Base-by-base conservation (phyloP, 2,797 vertebrate genomes). In the Sternarchorhynchus goeldii region DNA sequence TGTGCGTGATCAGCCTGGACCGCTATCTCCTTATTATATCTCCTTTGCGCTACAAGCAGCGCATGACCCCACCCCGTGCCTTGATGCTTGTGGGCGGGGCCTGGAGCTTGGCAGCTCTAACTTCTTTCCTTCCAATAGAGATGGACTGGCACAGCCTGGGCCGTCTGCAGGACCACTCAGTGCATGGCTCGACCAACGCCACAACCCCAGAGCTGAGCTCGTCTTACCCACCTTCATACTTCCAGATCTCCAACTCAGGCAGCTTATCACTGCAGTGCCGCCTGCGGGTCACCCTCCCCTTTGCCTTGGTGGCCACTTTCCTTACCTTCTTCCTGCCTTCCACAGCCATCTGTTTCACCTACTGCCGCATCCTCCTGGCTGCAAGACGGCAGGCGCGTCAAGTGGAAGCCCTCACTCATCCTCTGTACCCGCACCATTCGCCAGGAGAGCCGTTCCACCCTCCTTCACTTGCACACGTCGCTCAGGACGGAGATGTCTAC, bases 251-350 rank as follows among this genome's bases (percentile, higher is more conserved):
- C 0, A 85, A 87, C 2, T 84, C 45, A 0, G 87, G 82, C 20
- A 92, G 90, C 0, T 85, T 88, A 12, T 87, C 92, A 34, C 92
- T 91, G 6, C 95, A 99, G 89, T 99, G 97, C 79, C 93, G 95
- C 59, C 92, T 97, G 71, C 88, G 90, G 84, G 95, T 96, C 88
- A 99, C 95, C 34, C 82, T 99, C 83, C 97, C 97, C 31, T 99
- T 96, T 1, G 97, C 96, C 57, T 89, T 99, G 59, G 94, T 96
- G 85, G 97, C 96, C 0, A 98, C 97, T 0, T 94, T 95, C 34
- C 92, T 99, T 72, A 99, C 97, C 17, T 99, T 99, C 91, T 97
- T 99, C 89, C 88, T 99, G 83, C 97, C 97, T 0, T 97, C 97
- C 0, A 90, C 93, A 0, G 96, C 97, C 88, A 99, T 99, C 88